A percentile compares a stretch with the other conserved stretches of the same genome.
These are phyloP conservation scores for Torymus aiolomorphi DNA, from an alignment of 2,888 invertebrate genomes.

Conservation along the genomic window DNA sequence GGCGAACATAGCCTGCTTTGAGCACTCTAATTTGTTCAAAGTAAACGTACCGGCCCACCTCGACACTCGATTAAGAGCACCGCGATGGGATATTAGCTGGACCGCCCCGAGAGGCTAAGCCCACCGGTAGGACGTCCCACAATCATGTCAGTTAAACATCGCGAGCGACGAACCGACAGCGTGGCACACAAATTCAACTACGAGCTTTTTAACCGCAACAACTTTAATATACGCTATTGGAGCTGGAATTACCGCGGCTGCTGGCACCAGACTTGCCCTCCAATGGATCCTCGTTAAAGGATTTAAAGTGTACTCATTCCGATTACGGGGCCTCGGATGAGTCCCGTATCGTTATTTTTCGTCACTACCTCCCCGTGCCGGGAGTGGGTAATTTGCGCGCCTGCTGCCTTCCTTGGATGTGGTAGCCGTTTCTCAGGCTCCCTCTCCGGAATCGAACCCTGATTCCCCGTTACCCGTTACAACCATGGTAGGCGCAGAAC, in stretches of 20 bases:
- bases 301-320: conserved; percentile 64
- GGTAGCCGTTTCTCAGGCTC: conserved; percentile 84
- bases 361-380: conserved; percentile 80
- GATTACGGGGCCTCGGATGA: conserved; percentile 70
- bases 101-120: too few species aligned
- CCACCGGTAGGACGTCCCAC: too few species aligned
- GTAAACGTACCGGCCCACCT: too few species aligned
- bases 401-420: conserved; percentile 85
- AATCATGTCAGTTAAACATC: too few species aligned
- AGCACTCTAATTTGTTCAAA: too few species aligned
- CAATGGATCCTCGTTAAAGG: conserved; percentile 76
- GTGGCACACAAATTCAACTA: conserved; percentile 77
- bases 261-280: conserved; percentile 84
- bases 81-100: too few species aligned
- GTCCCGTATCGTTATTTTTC: conserved; percentile 82
- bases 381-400: conserved; percentile 81
- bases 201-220: conserved; percentile 77
- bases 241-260: conserved; percentile 86
- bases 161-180: conserved; percentile 77
- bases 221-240: conserved; percentile 79
- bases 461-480: conserved; percentile 85
- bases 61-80: too few species aligned
- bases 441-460: conserved; percentile 86
- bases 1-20: too few species aligned
- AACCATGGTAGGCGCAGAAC: conserved; percentile 68